A percentile compares a stretch with the other conserved stretches of the same genome.
Evolutionary conservation across 2,888 invertebrate species (phyloP).

Genomic region (Eulithis testata): DNA sequence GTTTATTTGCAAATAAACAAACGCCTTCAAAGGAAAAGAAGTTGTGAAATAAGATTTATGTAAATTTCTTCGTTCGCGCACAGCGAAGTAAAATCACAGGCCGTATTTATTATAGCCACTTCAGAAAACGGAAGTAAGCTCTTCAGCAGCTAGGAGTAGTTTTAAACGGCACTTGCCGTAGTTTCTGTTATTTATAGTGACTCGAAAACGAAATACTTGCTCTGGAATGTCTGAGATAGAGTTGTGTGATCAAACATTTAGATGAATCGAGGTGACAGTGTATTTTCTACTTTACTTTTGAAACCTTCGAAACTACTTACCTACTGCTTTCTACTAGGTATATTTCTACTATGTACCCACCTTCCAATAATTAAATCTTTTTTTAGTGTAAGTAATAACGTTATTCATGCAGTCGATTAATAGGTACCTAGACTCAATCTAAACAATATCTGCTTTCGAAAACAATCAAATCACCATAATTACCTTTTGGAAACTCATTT

Average conservation of each 20-base stretch:
- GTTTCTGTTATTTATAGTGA: conserved; percentile 52
- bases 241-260: conserved; percentile 26
- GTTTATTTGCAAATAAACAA: conserved; percentile 25
- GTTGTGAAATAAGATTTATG: conserved; percentile 40
- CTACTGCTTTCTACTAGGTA: too few relatives aligned
- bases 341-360: too few relatives aligned
- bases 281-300: neutral
- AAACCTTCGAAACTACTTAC: neutral
- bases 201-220: conserved; percentile 48
- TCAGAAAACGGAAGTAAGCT: conserved; percentile 59
- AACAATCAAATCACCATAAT: neutral
- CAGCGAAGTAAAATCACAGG: conserved; percentile 52
- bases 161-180: conserved; percentile 55
- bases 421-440: neutral
- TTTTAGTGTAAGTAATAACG: too few relatives aligned
- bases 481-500: conserved; percentile 1
- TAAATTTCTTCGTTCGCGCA: conserved; percentile 49
- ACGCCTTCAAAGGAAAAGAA: conserved; percentile 30
- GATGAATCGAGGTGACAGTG: conserved; percentile 3
- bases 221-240: conserved; percentile 40
- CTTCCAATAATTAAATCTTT: too few relatives aligned
- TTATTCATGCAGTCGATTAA: too few relatives aligned
- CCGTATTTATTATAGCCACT: conserved; percentile 63
- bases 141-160: conserved; percentile 56
- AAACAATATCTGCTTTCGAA: neutral